These are phyloP conservation scores for Odontocerum albicorne DNA, from an alignment of 2,888 invertebrate genomes.

Conservation along the genomic window DNA sequence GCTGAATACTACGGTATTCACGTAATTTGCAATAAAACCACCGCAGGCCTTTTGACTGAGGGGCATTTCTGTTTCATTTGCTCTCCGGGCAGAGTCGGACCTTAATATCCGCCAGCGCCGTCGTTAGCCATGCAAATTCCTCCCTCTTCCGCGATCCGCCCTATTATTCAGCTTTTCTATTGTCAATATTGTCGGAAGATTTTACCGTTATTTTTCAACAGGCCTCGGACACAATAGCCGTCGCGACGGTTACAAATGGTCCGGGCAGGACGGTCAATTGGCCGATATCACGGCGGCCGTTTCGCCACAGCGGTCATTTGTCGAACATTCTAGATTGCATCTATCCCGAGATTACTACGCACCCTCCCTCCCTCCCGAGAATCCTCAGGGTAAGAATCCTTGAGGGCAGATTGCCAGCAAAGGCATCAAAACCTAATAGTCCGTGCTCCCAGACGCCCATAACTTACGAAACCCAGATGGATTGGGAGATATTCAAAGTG, in stretches of 20 bases:
- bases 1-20: no score
- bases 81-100: neutral
- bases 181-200: conserved; percentile 22
- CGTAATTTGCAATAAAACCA: no score
- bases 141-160: conserved; percentile 9
- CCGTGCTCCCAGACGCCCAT: conserved; percentile 4
- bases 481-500: neutral
- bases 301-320: conserved; percentile 11
- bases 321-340: conserved; percentile 16
- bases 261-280: conserved; percentile 27
- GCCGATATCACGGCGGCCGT: conserved; percentile 9
- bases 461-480: neutral
- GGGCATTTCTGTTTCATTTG: no score
- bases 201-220: conserved; percentile 26
- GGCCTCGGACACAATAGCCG: conserved; percentile 27
- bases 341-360: conserved; percentile 9
- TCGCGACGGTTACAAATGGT: conserved; percentile 28
- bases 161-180: conserved; percentile 15
- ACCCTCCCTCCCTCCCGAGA: conserved; percentile 7
- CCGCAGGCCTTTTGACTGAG: no score
- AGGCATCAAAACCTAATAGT: conserved; percentile 1
- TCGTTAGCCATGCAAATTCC: conserved; percentile 13
- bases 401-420: conserved; percentile 7
- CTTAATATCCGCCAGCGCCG: conserved; percentile 7
- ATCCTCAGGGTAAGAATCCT: neutral